phyloP scores from a whole-genome alignment of 2,888 invertebrate species.

The Cryptosula pallasiana region DNA sequence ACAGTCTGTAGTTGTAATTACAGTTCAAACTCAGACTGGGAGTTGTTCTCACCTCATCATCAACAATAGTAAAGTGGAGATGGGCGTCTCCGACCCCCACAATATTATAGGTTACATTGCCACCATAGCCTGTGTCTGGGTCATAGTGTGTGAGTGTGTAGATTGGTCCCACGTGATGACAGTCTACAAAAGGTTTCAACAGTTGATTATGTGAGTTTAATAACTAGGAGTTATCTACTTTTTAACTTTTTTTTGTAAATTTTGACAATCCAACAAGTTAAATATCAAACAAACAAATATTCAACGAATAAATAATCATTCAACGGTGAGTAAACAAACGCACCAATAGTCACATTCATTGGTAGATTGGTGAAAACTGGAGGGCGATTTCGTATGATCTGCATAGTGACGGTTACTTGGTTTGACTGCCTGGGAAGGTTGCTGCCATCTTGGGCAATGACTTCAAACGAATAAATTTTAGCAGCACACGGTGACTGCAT shows the following conservation, averaged over 20 bases:
- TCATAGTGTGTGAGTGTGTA: constrained; percentile 4
- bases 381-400: neutral
- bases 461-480: neutral
- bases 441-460: constrained; percentile 1
- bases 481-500: constrained; percentile 7
- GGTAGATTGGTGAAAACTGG: neutral
- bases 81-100: neutral
- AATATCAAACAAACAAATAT: no score
- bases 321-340: no score
- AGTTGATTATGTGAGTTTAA: no score
- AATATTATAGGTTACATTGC: neutral
- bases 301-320: no score
- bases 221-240: no score
- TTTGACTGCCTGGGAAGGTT: constrained; percentile 1
- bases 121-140: neutral
- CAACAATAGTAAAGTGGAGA: neutral
- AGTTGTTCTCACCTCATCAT: constrained; percentile 15
- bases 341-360: constrained; percentile 5
- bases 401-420: constrained; percentile 4
- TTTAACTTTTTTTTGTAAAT: no score
- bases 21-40: neutral
- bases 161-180: neutral
- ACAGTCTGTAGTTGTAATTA: neutral
- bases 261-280: no score
- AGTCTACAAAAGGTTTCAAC: constrained; percentile 1